Base-by-base conservation (phyloP, 2,888 invertebrate species). In the Agrilus biguttatus region DNA sequence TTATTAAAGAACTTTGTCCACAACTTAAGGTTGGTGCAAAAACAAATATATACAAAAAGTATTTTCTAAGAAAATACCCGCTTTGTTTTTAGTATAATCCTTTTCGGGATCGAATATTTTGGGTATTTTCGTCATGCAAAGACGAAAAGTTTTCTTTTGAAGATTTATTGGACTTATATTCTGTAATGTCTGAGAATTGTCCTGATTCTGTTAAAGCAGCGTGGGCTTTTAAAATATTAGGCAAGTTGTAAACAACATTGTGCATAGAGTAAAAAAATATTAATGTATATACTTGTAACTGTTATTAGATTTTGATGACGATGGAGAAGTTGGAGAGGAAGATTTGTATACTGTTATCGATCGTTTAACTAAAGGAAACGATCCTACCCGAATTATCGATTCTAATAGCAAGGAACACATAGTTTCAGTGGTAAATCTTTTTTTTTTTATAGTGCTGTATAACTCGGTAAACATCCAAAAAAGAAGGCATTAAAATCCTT, bases 141-240 rank as follows among this genome's bases (percentile, higher is more conserved):
- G 79, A 80, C 51, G 73, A 73, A 33, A 71, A 73, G 52, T 73
- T 86, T 59, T 80, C 81, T 0, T 86, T 87, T 58, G 85, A 87
- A 59, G 86, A 87, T 56, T 68, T 83, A 50, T 61, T 88, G 36
- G 85, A 88, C 60, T 67, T 87, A 55, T 83, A 78, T 56, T 85
- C 84, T 1, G 83, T 75, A 2, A 79, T 87, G 70, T 81, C 81
- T 36, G 72, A 77, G 14, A 75, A 77, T 49, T 83, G 86, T 46
- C 84, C 85, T 0, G 60, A 72, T 1, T 70, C 74, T 46, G 76
- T 84, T 4, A 86, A 86, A 61, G 78, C 84, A 3, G 71, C 71
- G 4, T 87, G 86, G 77, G 85, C 84, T 10, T 87, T 87, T 59
- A 70, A 71, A 60, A 74, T 87, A 50, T 86, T 78, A 59, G 85